These are phyloP conservation scores for Cosmopolites sordidus DNA, from an alignment of 2,888 invertebrate genomes.

Conservation along the genomic window DNA sequence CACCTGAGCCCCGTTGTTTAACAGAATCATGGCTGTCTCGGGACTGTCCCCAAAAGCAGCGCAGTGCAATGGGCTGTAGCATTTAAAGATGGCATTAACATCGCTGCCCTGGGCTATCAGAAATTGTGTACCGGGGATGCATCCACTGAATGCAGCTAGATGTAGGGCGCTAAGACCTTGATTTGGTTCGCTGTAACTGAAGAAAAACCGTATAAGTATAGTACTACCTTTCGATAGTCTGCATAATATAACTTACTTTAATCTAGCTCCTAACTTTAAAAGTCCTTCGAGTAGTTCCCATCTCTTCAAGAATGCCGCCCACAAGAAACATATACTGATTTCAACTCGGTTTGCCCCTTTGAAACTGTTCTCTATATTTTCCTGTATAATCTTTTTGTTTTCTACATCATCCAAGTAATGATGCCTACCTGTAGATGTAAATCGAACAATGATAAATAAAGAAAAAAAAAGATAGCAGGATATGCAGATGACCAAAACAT, in stretches of 20 bases:
- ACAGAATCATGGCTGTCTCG: constrained; percentile 72
- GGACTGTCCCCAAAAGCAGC: constrained; percentile 85
- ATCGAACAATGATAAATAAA: too few relatives aligned
- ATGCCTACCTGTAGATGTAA: constrained; percentile 58
- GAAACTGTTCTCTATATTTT: constrained; percentile 54
- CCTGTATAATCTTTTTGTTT: constrained; percentile 58
- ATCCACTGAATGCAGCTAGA: constrained; percentile 75
- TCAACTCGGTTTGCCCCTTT: constrained; percentile 59
- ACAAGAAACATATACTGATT: constrained; percentile 66
- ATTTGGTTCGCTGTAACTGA: constrained; percentile 62
- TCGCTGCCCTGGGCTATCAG: constrained; percentile 65
- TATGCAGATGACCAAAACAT: too few relatives aligned
- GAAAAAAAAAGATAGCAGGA: too few relatives aligned
- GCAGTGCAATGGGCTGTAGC: constrained; percentile 81
- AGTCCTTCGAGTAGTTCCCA: constrained; percentile 63
- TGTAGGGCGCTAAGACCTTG: constrained; percentile 71
- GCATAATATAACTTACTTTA: constrained; percentile 49
- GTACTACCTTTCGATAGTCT: too few relatives aligned
- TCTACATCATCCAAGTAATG: constrained; percentile 71
- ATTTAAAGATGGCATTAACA: constrained; percentile 64
- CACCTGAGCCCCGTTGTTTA: constrained; percentile 67
- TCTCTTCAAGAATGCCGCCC: constrained; percentile 70
- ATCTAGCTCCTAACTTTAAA: constrained; percentile 64
- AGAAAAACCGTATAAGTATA: neutral
- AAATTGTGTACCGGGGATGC: constrained; percentile 64